These are phyloP conservation scores for Tetramorium simillimum DNA, from an alignment of 1,140 invertebrate species.

Conservation along the genomic window DNA sequence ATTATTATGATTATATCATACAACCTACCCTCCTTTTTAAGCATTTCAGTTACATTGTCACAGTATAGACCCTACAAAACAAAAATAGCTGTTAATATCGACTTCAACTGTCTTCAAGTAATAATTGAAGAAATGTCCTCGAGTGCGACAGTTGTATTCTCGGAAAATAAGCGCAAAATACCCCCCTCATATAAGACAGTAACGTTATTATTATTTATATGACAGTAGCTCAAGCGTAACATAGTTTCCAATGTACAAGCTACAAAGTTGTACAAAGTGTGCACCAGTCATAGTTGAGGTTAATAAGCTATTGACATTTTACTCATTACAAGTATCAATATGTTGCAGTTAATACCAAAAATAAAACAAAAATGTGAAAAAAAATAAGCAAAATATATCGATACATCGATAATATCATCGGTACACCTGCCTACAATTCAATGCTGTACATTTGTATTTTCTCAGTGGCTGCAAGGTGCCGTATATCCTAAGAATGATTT, in stretches of 20 bases:
- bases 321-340: not conserved
- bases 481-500: constrained; percentile 32
- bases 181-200: not conserved
- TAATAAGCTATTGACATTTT: not conserved
- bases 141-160: not conserved
- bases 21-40: constrained; percentile 12
- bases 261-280: not conserved
- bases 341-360: not conserved
- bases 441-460: constrained; percentile 30
- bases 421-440: not conserved
- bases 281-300: not conserved
- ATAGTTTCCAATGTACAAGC: constrained; percentile 12
- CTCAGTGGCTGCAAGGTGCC: not conserved
- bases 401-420: constrained; percentile 14
- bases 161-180: not conserved
- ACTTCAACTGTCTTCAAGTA: not conserved
- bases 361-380: constrained; percentile 11
- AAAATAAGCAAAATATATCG: constrained; percentile 4
- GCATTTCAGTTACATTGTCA: not conserved
- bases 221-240: not conserved
- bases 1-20: constrained; percentile 7
- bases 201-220: constrained; percentile 11
- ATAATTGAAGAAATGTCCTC: constrained; percentile 8
- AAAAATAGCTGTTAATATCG: constrained; percentile 15
- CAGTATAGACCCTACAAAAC: not conserved